A percentile compares a stretch with the other conserved stretches of the same genome.
Evolutionary conservation across 2,888 invertebrate genomes (phyloP).

Genomic region (Falcaria lacertinaria): DNA sequence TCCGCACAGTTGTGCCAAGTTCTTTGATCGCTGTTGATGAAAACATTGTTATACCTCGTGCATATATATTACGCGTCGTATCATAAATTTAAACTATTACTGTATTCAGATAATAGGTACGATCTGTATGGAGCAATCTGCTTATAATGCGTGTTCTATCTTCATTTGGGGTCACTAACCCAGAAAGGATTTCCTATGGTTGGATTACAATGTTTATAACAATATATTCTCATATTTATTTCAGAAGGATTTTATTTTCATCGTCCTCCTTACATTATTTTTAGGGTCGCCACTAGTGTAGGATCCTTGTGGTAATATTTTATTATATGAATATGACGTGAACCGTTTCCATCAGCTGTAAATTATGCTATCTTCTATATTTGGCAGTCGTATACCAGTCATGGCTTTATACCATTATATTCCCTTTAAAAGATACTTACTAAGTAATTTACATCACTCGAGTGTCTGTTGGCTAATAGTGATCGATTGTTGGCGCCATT

Average conservation of each 20-base stretch:
- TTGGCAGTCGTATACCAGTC: constrained; percentile 11
- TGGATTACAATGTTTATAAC: too few relatives aligned
- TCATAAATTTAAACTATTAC: constrained; percentile 23
- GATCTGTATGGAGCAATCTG: constrained; percentile 27
- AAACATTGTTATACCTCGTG: constrained; percentile 23
- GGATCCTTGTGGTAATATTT: too few relatives aligned
- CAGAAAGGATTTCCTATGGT: constrained; percentile 9
- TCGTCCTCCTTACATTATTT: too few relatives aligned
- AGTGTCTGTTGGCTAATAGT: constrained; percentile 34
- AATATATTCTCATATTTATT: too few relatives aligned
- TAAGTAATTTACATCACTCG: constrained; percentile 31
- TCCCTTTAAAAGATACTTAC: constrained; percentile 22
- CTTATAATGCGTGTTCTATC: constrained; percentile 27
- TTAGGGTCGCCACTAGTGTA: too few relatives aligned
- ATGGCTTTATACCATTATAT: constrained; percentile 12
- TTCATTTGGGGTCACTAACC: constrained; percentile 28
- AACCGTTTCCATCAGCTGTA: constrained; percentile 1
- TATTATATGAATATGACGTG: too few relatives aligned
- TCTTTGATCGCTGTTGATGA: constrained; percentile 28
- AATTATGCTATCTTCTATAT: constrained; percentile 10
- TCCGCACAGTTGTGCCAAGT: constrained; percentile 24
- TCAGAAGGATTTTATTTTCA: too few relatives aligned
- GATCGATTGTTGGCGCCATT: constrained; percentile 54
- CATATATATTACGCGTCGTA: constrained; percentile 19
- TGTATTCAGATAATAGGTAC: constrained; percentile 24